These are phyloP conservation scores for Holothuria glaberrima DNA, from an alignment of 35 echinoderm and acorn worm species.

Conservation along the genomic window DNA sequence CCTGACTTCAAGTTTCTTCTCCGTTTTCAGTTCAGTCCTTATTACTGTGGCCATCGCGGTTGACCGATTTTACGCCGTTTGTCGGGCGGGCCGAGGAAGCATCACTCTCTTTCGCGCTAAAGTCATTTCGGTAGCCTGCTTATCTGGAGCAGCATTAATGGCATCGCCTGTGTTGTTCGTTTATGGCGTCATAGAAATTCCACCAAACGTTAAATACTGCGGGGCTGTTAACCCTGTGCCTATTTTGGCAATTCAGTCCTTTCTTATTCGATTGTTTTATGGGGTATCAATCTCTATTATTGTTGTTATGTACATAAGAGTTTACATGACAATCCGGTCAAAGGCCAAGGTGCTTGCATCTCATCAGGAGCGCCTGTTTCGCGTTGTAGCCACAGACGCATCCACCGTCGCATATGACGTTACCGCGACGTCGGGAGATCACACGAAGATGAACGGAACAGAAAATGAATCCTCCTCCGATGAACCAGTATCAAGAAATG, in stretches of 20 bases:
- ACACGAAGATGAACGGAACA: neutral
- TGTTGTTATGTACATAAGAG: neutral
- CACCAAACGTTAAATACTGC: neutral
- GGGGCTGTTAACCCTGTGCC: neutral
- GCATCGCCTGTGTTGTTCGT: neutral
- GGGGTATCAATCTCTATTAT: neutral
- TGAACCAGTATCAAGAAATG: neutral
- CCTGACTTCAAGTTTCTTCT: conserved; percentile 25
- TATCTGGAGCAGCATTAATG: neutral
- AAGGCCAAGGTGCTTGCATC: conserved; percentile 23
- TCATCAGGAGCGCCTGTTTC: neutral
- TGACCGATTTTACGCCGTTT: conserved; percentile 16
- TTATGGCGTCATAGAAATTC: neutral
- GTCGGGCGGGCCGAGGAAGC: neutral
- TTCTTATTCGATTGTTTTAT: neutral
- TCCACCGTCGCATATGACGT: neutral
- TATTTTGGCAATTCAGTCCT: neutral
- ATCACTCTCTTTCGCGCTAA: neutral
- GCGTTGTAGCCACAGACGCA: neutral
- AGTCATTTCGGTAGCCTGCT: neutral
- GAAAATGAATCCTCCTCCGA: neutral
- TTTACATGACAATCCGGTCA: conserved; percentile 9
- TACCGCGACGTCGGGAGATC: neutral
- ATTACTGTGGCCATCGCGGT: conserved; percentile 11
- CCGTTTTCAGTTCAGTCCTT: conserved; percentile 9